These are phyloP conservation scores for Phoebastria nigripes DNA, from an alignment of 2,797 vertebrate species.

Conservation along the genomic window DNA sequence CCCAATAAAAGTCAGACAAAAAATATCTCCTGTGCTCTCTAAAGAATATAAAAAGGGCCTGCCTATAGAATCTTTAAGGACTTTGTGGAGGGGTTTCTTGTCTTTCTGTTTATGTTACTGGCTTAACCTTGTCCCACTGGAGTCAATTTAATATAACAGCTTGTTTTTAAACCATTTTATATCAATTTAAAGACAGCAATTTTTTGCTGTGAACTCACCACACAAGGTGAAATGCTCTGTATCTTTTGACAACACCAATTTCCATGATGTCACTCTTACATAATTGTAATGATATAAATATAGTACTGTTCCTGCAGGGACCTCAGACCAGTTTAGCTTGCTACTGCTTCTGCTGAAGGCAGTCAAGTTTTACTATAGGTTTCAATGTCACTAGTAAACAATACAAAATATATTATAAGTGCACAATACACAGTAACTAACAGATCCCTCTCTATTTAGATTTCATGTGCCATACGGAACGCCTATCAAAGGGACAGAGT, in stretches of 20 bases:
- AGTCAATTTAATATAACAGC: neutral
- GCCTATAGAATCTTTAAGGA: neutral
- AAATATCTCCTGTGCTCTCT: neutral
- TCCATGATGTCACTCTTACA: neutral
- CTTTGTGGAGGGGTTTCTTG: neutral
- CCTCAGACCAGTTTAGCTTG: neutral
- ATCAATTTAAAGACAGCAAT: neutral
- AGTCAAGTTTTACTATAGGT: neutral
- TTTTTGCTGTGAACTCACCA: neutral
- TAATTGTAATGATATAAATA: neutral
- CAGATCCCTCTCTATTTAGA: neutral
- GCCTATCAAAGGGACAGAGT: neutral
- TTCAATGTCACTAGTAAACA: neutral
- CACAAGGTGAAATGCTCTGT: neutral
- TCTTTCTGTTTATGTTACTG: neutral
- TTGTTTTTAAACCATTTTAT: neutral
- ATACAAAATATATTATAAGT: neutral
- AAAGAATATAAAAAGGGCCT: neutral
- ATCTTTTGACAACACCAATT: neutral
- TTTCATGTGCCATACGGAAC: constrained; percentile 21
- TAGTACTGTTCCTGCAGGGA: neutral
- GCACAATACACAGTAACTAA: neutral
- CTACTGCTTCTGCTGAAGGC: neutral
- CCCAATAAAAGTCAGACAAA: neutral
- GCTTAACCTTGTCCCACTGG: neutral